Evolutionary conservation across 1,140 invertebrate species (phyloP).

Genomic region (Aphelenchoides besseyi): DNA sequence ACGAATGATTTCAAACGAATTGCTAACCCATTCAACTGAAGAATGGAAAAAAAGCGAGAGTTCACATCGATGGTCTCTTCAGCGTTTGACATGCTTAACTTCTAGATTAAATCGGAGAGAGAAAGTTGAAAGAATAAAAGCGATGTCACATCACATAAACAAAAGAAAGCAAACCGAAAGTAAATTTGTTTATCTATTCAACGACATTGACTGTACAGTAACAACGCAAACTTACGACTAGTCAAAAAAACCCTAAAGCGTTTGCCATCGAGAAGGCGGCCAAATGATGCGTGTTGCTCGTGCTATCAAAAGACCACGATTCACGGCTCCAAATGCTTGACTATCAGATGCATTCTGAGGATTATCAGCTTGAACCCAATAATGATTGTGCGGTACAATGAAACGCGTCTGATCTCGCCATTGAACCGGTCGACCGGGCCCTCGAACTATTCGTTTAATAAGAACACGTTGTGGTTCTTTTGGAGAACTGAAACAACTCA

Average conservation of each 20-base stretch:
- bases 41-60: constrained; percentile 9
- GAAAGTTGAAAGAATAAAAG: background rate
- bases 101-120: background rate
- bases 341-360: background rate
- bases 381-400: constrained; percentile 2
- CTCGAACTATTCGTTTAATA: background rate
- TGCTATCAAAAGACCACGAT: constrained; percentile 1
- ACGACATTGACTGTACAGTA: background rate
- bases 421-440: constrained; percentile 5
- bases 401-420: background rate
- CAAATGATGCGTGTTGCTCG: constrained; percentile 5
- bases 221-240: background rate
- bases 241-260: background rate
- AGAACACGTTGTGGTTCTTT: background rate
- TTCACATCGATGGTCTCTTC: background rate
- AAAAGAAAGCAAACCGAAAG: background rate
- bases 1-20: background rate
- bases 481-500: background rate
- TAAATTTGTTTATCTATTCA: background rate
- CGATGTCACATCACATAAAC: background rate
- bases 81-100: background rate
- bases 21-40: background rate
- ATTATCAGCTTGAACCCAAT: constrained; percentile 9
- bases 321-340: background rate
- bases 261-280: constrained; percentile 4